Evolutionary conservation across 2,888 invertebrate species (phyloP).

Genomic region (Parnassius mnemosyne): DNA sequence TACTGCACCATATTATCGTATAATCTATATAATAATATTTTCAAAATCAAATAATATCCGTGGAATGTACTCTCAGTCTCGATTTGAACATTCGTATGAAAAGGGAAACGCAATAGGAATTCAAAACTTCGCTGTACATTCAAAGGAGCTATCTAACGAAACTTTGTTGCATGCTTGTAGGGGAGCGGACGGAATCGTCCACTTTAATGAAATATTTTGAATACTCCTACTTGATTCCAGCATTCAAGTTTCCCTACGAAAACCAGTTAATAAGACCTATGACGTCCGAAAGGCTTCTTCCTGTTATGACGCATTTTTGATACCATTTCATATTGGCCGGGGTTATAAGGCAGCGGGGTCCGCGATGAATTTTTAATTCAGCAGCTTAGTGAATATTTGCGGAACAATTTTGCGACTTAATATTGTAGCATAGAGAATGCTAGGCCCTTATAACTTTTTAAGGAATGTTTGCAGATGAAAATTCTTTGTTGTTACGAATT

Average conservation of each 20-base stretch:
- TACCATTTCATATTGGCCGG: slow-evolving; percentile 39
- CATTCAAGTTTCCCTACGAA: slow-evolving; percentile 35
- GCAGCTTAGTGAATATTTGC: slow-evolving; percentile 54
- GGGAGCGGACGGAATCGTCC: slow-evolving; percentile 53
- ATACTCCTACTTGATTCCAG: slow-evolving; percentile 71
- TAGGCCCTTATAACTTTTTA: slow-evolving; percentile 40
- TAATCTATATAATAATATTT: too few relatives aligned
- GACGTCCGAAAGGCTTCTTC: neutral
- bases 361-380: slow-evolving; percentile 57
- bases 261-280: slow-evolving; percentile 42
- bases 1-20: too few relatives aligned
- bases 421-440: slow-evolving; percentile 41
- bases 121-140: slow-evolving; percentile 23
- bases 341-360: slow-evolving; percentile 31
- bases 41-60: neutral
- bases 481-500: slow-evolving; percentile 20
- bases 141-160: slow-evolving; percentile 28
- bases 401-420: slow-evolving; percentile 53
- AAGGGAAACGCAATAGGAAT: slow-evolving; percentile 21
- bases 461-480: slow-evolving; percentile 34
- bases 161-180: slow-evolving; percentile 39
- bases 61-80: slow-evolving; percentile 3
- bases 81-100: slow-evolving; percentile 6
- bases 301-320: neutral
- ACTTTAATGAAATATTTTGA: slow-evolving; percentile 71